Percentiles rank a stretch among this genome's conserved stretches.
phyloP scores from a whole-genome alignment of 2,888 invertebrate species.

The Mythimna albipuncta region DNA sequence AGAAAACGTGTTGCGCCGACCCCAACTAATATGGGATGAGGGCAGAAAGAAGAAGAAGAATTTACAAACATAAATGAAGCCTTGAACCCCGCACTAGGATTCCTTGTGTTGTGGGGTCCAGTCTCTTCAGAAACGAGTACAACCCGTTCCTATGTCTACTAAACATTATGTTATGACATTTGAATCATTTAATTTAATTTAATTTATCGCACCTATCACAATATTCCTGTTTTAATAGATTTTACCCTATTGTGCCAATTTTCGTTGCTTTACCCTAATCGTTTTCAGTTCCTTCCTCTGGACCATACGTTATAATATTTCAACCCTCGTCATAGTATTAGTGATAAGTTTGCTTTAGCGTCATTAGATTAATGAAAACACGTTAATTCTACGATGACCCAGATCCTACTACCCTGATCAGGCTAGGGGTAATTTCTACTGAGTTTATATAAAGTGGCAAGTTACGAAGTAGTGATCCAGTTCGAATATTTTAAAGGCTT shows the following conservation, averaged over 20 bases:
- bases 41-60: no score
- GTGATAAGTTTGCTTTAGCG: slow-evolving; percentile 26
- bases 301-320: slow-evolving; percentile 22
- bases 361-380: slow-evolving; percentile 35
- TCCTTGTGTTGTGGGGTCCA: no score
- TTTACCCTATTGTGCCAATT: slow-evolving; percentile 2
- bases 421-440: not conserved
- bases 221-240: slow-evolving; percentile 11
- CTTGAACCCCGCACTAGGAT: no score
- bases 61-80: no score
- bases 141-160: not conserved
- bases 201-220: not conserved
- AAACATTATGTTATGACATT: slow-evolving; percentile 2
- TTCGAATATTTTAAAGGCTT: not conserved
- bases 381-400: slow-evolving; percentile 23
- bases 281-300: slow-evolving; percentile 21
- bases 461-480: not conserved
- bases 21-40: no score
- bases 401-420: slow-evolving; percentile 11
- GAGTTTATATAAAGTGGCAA: not conserved
- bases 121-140: no score
- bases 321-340: slow-evolving; percentile 43
- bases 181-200: no score
- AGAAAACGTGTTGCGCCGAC: no score
- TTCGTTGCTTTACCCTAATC: slow-evolving; percentile 3